phyloP scores from a whole-genome alignment of 2,797 vertebrate genomes.

The Leptatherina wallacei region DNA sequence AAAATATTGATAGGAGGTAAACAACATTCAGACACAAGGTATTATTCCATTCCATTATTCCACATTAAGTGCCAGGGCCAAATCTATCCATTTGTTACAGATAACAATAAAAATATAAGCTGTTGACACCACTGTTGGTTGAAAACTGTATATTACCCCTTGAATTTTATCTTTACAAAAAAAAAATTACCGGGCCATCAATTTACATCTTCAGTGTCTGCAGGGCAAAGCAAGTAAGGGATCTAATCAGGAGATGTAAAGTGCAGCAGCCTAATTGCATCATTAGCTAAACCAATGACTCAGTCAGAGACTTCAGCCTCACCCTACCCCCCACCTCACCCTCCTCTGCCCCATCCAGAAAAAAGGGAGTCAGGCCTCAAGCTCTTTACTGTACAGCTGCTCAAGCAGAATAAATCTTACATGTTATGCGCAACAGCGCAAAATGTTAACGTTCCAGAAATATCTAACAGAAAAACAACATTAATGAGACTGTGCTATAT shows the following conservation, averaged over 20 bases:
- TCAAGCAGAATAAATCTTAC: slow-evolving; percentile 82
- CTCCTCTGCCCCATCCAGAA: slow-evolving; percentile 72
- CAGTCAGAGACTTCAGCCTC: slow-evolving; percentile 74
- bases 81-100: slow-evolving; percentile 15
- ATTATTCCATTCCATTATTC: no score
- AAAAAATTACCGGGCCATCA: slow-evolving; percentile 30
- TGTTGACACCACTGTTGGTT: slow-evolving; percentile 24
- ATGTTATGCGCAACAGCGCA: slow-evolving; percentile 79
- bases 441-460: slow-evolving; percentile 82
- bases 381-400: slow-evolving; percentile 79
- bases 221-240: slow-evolving; percentile 49
- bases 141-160: slow-evolving; percentile 41
- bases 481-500: slow-evolving; percentile 52
- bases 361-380: slow-evolving; percentile 79
- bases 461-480: slow-evolving; percentile 67
- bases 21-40: no score
- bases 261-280: slow-evolving; percentile 81
- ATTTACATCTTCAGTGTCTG: slow-evolving; percentile 46
- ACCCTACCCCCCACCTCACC: slow-evolving; percentile 50
- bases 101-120: slow-evolving; percentile 22
- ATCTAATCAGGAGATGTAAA: slow-evolving; percentile 79
- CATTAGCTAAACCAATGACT: slow-evolving; percentile 84
- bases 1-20: no score
- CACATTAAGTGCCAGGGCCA: neutral
- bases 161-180: slow-evolving; percentile 32